Percentiles rank a stretch among this genome's conserved stretches.
phyloP scores from a whole-genome alignment of 2,888 invertebrate genomes.

The Sialis fuliginosa region DNA sequence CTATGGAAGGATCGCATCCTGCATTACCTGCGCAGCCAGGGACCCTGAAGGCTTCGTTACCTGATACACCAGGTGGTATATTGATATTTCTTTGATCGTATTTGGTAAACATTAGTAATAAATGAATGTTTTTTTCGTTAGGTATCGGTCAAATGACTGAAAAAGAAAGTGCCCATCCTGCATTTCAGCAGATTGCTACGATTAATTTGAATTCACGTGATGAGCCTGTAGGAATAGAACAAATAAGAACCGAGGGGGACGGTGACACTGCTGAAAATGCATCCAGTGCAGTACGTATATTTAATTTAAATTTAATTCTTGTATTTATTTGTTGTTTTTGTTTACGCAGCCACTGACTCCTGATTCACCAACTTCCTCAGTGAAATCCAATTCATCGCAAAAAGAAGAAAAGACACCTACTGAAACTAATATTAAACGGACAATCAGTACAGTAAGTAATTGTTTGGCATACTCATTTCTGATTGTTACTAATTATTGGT shows the following conservation, averaged over 20 bases:
- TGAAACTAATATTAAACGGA: constrained; percentile 12
- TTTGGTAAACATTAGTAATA: constrained; percentile 8
- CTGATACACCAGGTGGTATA: constrained; percentile 59
- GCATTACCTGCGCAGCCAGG: constrained; percentile 82
- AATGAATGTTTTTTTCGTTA: constrained; percentile 7
- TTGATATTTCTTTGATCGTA: constrained; percentile 15
- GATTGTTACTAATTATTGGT: neutral
- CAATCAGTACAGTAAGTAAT: constrained; percentile 21
- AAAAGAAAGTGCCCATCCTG: constrained; percentile 75
- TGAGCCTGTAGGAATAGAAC: too few relatives aligned
- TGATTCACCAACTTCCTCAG: constrained; percentile 6
- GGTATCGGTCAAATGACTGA: constrained; percentile 83
- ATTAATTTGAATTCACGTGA: neutral
- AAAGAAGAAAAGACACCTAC: constrained; percentile 4
- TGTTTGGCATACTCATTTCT: neutral
- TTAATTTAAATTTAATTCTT: too few relatives aligned
- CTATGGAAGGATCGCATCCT: constrained; percentile 69
- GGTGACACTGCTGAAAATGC: neutral
- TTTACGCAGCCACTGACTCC: constrained; percentile 3
- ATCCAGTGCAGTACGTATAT: neutral
- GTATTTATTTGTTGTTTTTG: too few relatives aligned
- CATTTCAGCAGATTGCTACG: constrained; percentile 18
- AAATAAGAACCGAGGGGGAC: neutral
- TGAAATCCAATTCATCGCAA: constrained; percentile 4
- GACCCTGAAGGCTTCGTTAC: constrained; percentile 73